Base-by-base conservation (phyloP, 2,888 invertebrate genomes). In the Polia nebulosa region DNA sequence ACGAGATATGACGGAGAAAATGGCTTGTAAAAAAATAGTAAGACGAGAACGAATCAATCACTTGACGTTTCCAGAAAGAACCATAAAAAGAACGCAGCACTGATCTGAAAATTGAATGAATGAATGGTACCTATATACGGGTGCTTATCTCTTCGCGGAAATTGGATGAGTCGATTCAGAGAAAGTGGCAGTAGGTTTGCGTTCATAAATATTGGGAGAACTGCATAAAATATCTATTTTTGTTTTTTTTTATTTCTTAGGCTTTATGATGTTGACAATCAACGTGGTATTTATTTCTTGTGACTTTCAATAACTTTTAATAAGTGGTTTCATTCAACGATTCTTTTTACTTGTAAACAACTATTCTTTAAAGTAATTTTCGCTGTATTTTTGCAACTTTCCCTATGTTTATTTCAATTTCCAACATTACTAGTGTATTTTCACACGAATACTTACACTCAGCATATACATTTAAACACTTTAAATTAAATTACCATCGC, bases 141-240 rank as follows among this genome's bases (percentile, higher is more conserved):
- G 32, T 25, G 45, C 27, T 59, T 72, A 75, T 72, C 76, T 47
- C 29, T 27, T 49, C 15, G 17, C 36, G 76, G 72, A 76, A 76
- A 73, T 57, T 60, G 56, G n/a, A 76, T 52, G 76, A 76, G 27
- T 56, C 58, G 27, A 9, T 49, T 59, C 70, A 20, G 13, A 17
- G 57, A 59, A 72, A 36, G 13, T 32, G 56, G 13, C 41, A 20
- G 52, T 15, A 39, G 13, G 44, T 36, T 25, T 52, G n/a, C 8
- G 29, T 67, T 49, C 47, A 55, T 59, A 44, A 36, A 72, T 55
- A 60, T 32, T 25, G 25, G 6, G 27, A 34, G 22, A 67, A 49
- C 4, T 58, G 47, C 29, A 47, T 66, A 13, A 41, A 44, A 49
- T 58, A 13, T n/a, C 57, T 52, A 57, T 41, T 65, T 34, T n/a